Base-by-base conservation (phyloP, 2,113 vertebrate species). In the Glaucomys volans region DNA sequence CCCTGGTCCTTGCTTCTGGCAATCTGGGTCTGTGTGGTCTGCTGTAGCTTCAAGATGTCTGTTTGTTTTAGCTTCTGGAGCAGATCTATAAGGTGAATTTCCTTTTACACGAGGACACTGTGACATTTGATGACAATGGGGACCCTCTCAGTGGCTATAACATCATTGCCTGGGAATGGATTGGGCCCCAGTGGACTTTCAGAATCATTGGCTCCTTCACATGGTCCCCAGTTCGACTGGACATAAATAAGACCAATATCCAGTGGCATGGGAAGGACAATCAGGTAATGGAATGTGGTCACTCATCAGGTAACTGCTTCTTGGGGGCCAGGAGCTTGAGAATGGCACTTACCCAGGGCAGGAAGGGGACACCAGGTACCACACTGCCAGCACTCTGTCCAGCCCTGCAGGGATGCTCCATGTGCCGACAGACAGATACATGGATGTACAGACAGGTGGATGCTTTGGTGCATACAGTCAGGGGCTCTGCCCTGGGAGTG, bases 81-180 rank as follows among this genome's bases (percentile, higher is more conserved):
- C 96, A 98, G 94, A 97, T 98, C 62, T 98, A 67, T 93, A 98
- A 97, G 80, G 99, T 98, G 42, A 98, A 99, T 87, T 99, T 99
- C 95, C 98, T 95, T 24, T 97, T 99, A 17, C 96, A 98, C 3
- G 92, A 98, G 8, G 96, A 97, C n/a, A 95, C 0, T 22, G 90
- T 99, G 88, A 87, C 97, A 4, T 99, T 99, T 42, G 98, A 99
- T 14, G 40, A 96, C 44, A 97, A 98, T 0, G 98, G 99, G 32
- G 98, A 99, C 87, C 96, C 98, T 4, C 75, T n/a, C 16, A 98
- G 98, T 54, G 97, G 97, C 35, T 99, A 98, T 4, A 84, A 98
- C 28, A 96, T 99, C 2, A 32, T 99, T 69, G 97, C 96, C 94
- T 99, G 99, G 99, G 98, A 98, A 16, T 98, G 98, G 96, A 98